Evolutionary conservation across 1,140 invertebrate species (phyloP), one percentile per base, ranked within the genome.

Genomic region (Lanistes nyassanus): DNA sequence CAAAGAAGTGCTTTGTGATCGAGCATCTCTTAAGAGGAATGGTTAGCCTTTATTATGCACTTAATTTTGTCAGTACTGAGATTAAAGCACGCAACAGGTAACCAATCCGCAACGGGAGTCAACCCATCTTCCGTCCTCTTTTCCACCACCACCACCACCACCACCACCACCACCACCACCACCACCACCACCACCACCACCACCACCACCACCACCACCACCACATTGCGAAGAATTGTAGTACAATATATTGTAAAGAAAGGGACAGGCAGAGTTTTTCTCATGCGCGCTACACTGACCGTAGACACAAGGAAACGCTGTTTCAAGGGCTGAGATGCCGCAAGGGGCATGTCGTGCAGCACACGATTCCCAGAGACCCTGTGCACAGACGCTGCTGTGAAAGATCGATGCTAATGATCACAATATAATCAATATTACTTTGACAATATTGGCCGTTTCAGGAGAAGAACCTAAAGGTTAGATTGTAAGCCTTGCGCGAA

Each of bases 261-360:
- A 36, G 13, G 21, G 9, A 2, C 7, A n/a, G n/a, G n/a, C n/a
- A n/a, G n/a, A n/a, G n/a, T n/a, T n/a, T n/a, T n/a, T n/a, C n/a
- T n/a, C n/a, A n/a, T n/a, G n/a, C n/a, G 26, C 7, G n/a, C n/a
- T 55, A 16, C 6, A 77, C 77, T 56, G 62, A 83, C 82, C 70
- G 70, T 77, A 19, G 74, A 64, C 19, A 79, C 79, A 0, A 84
- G 77, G 74, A 79, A 82, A 51, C 76, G 77, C 31, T 84, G 81
- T 31, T 80, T 66, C n/a, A 84, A 70, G n/a, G 80, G 83, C 26
- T 34, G 36, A 36, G 53, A 78, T 29, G 81, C 73, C 34, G 77
- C 81, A 60, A 81, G 75, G 26, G 81, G 81, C 83, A 84, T 82
- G 73, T 82, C 80, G 75, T 81, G 82, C 75, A 82, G 67, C 37